Conservation (phyloP, 2,888 invertebrate genomes). For the Hetaerina titia region DNA sequence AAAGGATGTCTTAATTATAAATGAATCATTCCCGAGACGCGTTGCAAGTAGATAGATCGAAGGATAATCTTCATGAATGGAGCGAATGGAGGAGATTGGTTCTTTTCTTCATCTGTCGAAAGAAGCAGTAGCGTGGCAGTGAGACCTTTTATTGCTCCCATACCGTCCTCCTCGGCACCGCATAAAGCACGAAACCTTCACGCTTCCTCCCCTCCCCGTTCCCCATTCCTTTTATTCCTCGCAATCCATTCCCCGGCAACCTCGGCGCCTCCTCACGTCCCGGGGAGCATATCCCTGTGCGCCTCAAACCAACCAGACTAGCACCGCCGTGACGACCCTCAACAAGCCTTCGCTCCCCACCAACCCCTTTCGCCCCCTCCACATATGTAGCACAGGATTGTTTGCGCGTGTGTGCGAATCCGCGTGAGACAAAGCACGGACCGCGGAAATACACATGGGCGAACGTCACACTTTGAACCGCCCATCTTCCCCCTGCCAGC, state of each 20-base stretch:
- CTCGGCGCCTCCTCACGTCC: background rate
- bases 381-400: too few species aligned
- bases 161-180: background rate
- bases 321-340: background rate
- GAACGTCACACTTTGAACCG: background rate
- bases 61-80: too few species aligned
- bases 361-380: too few species aligned
- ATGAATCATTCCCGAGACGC: too few species aligned
- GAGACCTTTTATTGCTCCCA: too few species aligned
- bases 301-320: background rate
- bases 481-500: background rate
- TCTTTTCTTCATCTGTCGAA: too few species aligned
- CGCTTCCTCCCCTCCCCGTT: background rate
- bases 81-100: too few species aligned
- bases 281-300: background rate
- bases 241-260: background rate
- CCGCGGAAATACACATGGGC: background rate
- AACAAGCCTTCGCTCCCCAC: too few species aligned
- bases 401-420: background rate
- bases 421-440: background rate
- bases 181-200: background rate
- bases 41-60: too few species aligned
- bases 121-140: too few species aligned
- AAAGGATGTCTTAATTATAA: too few species aligned
- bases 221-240: background rate